These are phyloP conservation scores for Punctoribates punctum DNA, from an alignment of 2,888 invertebrate species.

Conservation along the genomic window DNA sequence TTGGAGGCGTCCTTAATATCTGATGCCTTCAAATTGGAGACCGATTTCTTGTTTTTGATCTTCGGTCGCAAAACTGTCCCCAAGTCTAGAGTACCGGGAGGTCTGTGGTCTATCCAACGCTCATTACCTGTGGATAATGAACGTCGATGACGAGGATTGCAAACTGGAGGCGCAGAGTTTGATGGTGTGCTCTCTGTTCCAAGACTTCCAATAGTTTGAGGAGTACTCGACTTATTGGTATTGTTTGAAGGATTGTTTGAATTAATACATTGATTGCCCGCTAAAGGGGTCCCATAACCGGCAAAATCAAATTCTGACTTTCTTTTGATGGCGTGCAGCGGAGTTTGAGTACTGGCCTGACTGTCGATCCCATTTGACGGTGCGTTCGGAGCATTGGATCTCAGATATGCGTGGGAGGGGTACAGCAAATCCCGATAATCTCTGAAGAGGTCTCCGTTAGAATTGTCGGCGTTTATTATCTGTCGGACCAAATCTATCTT, in stretches of 20 bases:
- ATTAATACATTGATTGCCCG: neutral
- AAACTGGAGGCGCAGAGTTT: slow-evolving; percentile 55
- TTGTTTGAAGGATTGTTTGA: neutral
- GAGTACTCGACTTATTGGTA: slow-evolving; percentile 10
- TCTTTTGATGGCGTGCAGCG: neutral
- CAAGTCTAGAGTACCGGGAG: slow-evolving; percentile 66
- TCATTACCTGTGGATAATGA: slow-evolving; percentile 74
- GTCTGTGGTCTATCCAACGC: slow-evolving; percentile 84
- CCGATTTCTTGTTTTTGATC: slow-evolving; percentile 70
- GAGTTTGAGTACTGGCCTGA: slow-evolving; percentile 28
- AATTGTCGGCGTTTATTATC: slow-evolving; percentile 59
- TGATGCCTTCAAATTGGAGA: slow-evolving; percentile 74
- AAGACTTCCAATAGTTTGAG: neutral
- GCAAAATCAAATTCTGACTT: neutral
- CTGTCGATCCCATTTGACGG: slow-evolving; percentile 27
- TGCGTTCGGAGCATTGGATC: neutral
- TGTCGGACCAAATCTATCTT: slow-evolving; percentile 62
- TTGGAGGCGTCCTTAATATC: slow-evolving; percentile 68
- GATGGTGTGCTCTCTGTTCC: neutral
- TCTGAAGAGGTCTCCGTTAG: slow-evolving; percentile 48
- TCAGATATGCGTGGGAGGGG: neutral
- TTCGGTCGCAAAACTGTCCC: slow-evolving; percentile 64
- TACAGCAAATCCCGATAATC: slow-evolving; percentile 32
- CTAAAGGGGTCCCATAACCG: slow-evolving; percentile 13
- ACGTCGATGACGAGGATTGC: slow-evolving; percentile 70